These are phyloP conservation scores for Zaprionus vittiger DNA, from an alignment of 1,140 invertebrate species.

Conservation along the genomic window DNA sequence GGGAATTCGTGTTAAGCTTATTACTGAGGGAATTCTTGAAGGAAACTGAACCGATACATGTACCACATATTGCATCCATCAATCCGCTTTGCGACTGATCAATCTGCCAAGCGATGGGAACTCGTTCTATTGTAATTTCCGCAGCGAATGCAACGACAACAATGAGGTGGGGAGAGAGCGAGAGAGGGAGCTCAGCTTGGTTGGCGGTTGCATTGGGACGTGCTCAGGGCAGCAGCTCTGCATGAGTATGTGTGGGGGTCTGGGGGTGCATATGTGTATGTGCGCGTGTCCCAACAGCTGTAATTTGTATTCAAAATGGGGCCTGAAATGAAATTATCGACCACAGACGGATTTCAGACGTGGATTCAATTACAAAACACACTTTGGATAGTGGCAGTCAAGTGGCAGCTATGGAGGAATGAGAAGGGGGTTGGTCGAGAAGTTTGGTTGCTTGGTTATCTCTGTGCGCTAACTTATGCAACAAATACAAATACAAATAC, in stretches of 20 bases:
- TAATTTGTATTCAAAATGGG: slow-evolving; percentile 78
- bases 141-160: background rate
- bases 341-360: slow-evolving; percentile 80
- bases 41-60: background rate
- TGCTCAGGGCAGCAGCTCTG: background rate
- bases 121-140: background rate
- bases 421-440: background rate
- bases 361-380: slow-evolving; percentile 78
- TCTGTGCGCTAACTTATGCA: slow-evolving; percentile 56
- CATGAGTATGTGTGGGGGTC: background rate
- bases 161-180: background rate
- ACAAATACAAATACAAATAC: slow-evolving; percentile 56
- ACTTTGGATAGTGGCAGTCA: slow-evolving; percentile 48
- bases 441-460: slow-evolving; percentile 52
- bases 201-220: slow-evolving; percentile 3
- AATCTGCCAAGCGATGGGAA: slow-evolving; percentile 4
- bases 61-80: background rate
- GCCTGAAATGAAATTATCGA: slow-evolving; percentile 76
- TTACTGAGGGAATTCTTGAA: background rate
- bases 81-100: background rate
- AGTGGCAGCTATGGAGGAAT: slow-evolving; percentile 2
- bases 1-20: background rate
- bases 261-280: background rate
- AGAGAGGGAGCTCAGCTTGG: background rate
- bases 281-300: slow-evolving; percentile 11